These are phyloP conservation scores for Aurelia sp. DNA, from an alignment of 30 jellyfish, hydroid and myxozoan species.

Conservation along the genomic window DNA sequence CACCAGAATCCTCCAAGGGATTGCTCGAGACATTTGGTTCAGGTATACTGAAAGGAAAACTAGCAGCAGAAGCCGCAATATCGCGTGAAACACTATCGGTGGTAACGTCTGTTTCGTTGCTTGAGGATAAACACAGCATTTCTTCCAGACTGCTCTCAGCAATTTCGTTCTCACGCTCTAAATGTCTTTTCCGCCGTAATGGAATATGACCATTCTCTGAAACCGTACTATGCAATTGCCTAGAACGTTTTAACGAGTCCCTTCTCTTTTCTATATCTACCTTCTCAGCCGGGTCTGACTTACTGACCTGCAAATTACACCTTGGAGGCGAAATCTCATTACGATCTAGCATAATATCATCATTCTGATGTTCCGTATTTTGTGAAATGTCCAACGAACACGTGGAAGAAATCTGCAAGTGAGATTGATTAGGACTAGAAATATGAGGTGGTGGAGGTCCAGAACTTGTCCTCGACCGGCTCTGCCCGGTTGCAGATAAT, in stretches of 20 bases:
- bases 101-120: not conserved
- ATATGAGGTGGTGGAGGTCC: constrained; percentile 4
- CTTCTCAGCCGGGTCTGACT: constrained; percentile 13
- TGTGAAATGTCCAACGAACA: not conserved
- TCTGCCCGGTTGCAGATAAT: constrained; percentile 51
- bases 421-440: too few relatives aligned
- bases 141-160: constrained; percentile 38
- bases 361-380: not conserved
- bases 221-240: constrained; percentile 33
- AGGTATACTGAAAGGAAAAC: not conserved
- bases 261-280: constrained; percentile 27
- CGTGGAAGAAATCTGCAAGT: not conserved
- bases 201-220: constrained; percentile 49
- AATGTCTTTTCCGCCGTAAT: constrained; percentile 14
- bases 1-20: not conserved
- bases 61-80: not conserved
- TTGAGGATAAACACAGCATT: not conserved
- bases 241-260: constrained; percentile 44
- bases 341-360: not conserved
- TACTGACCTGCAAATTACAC: constrained; percentile 14
- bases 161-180: constrained; percentile 45
- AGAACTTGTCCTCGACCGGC: constrained; percentile 35
- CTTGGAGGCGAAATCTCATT: not conserved
- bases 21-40: constrained; percentile 1
- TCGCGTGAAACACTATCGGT: not conserved